phyloP scores from a whole-genome alignment of 2,797 vertebrate species.

The Bovichtus diacanthus region DNA sequence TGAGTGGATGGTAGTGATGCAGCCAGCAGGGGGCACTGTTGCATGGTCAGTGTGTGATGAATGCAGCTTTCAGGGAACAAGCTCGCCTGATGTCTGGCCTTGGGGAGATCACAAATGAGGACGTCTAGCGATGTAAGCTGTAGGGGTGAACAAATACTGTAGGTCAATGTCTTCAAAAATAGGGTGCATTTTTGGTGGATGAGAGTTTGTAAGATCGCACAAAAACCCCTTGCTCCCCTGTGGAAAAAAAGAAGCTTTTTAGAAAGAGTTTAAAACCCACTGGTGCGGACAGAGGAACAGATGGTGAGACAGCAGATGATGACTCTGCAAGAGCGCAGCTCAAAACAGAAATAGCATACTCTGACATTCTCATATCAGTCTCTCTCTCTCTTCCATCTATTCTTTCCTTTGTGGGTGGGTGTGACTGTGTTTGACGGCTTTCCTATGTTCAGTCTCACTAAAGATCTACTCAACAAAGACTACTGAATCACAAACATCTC shows the following conservation, averaged over 20 bases:
- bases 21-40: constrained; percentile 75
- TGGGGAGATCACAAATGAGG: constrained; percentile 30
- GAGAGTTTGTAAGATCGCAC: neutral
- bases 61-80: neutral
- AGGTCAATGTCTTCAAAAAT: constrained; percentile 16
- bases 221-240: neutral
- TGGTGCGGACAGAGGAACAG: constrained; percentile 64
- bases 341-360: constrained; percentile 57
- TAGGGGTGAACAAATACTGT: constrained; percentile 3
- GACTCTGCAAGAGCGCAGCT: constrained; percentile 64
- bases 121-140: neutral
- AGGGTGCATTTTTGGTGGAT: constrained; percentile 3
- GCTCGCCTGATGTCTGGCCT: constrained; percentile 15
- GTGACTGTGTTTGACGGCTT: constrained; percentile 16
- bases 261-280: constrained; percentile 56
- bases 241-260: constrained; percentile 12
- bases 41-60: constrained; percentile 42
- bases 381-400: constrained; percentile 24
- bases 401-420: constrained; percentile 11
- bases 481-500: constrained; percentile 39
- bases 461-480: constrained; percentile 49
- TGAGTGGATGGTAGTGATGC: neutral
- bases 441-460: constrained; percentile 18
- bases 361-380: constrained; percentile 46
- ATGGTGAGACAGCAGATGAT: constrained; percentile 73